A percentile compares a stretch with the other conserved stretches of the same genome.
Evolutionary conservation across 2,797 vertebrate species (phyloP).

Genomic region (Cichlasoma orientale): DNA sequence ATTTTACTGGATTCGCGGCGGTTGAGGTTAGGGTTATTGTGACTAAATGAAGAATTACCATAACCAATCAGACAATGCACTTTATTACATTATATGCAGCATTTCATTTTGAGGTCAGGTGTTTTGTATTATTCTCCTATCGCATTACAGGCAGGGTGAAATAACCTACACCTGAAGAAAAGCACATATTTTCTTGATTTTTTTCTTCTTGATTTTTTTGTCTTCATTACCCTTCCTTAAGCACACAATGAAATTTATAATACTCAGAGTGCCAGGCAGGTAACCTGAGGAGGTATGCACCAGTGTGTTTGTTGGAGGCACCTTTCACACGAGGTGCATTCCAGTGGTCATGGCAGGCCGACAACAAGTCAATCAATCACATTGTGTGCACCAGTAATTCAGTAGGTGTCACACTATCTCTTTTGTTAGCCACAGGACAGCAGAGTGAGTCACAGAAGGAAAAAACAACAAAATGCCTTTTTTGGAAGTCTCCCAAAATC

Average conservation of each 20-base stretch:
- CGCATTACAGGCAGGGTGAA: slow-evolving; percentile 69
- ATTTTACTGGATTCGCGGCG: slow-evolving; percentile 67
- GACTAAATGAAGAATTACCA: slow-evolving; percentile 78
- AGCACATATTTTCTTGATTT: slow-evolving; percentile 59
- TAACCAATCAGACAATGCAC: slow-evolving; percentile 81
- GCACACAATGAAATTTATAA: slow-evolving; percentile 60
- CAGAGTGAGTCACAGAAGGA: slow-evolving; percentile 31
- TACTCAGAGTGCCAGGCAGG: slow-evolving; percentile 55
- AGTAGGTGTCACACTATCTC: slow-evolving; percentile 69
- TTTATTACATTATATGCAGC: slow-evolving; percentile 75
- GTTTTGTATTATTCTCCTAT: slow-evolving; percentile 77
- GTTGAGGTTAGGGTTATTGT: slow-evolving; percentile 71
- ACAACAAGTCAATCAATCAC: slow-evolving; percentile 78
- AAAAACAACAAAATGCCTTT: slow-evolving; percentile 39
- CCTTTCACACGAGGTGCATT: slow-evolving; percentile 71
- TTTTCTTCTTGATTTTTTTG: slow-evolving; percentile 8
- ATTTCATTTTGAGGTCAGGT: slow-evolving; percentile 69
- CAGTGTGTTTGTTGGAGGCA: slow-evolving; percentile 67
- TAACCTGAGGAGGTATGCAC: slow-evolving; percentile 72
- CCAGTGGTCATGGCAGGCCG: slow-evolving; percentile 66
- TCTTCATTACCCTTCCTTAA: slow-evolving; percentile 20
- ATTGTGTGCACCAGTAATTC: slow-evolving; percentile 54
- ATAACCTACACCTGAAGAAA: slow-evolving; percentile 74
- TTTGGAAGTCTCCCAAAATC: slow-evolving; percentile 6
- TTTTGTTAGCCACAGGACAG: slow-evolving; percentile 64